phyloP scores from a whole-genome alignment of 2,888 invertebrate genomes.

The Priocnemis perturbator region DNA sequence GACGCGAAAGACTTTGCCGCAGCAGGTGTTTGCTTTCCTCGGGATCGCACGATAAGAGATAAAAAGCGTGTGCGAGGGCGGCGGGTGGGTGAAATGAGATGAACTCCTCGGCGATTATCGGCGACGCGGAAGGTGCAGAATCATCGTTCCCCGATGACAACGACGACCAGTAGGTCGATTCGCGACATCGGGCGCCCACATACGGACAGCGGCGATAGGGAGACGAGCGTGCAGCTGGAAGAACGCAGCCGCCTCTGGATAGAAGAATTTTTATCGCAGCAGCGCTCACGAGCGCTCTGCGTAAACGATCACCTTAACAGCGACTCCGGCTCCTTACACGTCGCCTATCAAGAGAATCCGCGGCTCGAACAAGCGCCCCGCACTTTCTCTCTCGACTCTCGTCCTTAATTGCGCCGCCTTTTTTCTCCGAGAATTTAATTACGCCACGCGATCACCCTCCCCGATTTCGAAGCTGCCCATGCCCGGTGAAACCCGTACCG shows the following conservation, averaged over 20 bases:
- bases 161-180: conserved; percentile 29
- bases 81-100: too few species aligned
- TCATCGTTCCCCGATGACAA: conserved; percentile 31
- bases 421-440: conserved; percentile 43
- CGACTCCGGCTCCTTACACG: conserved; percentile 49
- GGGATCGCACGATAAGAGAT: too few species aligned
- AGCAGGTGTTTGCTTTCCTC: too few species aligned
- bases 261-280: conserved; percentile 45
- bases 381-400: conserved; percentile 49
- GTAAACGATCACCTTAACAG: conserved; percentile 40
- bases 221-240: not conserved
- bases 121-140: conserved; percentile 32
- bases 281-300: conserved; percentile 28
- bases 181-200: conserved; percentile 10
- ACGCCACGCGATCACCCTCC: conserved; percentile 40
- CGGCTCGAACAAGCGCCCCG: conserved; percentile 26
- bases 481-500: not conserved
- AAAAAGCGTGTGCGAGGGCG: too few species aligned
- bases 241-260: conserved; percentile 26
- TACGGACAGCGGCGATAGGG: conserved; percentile 12
- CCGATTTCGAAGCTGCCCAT: not conserved
- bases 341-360: conserved; percentile 14
- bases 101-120: too few species aligned
- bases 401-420: conserved; percentile 48
- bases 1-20: too few species aligned